Conservation (phyloP, 2,888 invertebrate genomes). For the Epiblema foenella region DNA sequence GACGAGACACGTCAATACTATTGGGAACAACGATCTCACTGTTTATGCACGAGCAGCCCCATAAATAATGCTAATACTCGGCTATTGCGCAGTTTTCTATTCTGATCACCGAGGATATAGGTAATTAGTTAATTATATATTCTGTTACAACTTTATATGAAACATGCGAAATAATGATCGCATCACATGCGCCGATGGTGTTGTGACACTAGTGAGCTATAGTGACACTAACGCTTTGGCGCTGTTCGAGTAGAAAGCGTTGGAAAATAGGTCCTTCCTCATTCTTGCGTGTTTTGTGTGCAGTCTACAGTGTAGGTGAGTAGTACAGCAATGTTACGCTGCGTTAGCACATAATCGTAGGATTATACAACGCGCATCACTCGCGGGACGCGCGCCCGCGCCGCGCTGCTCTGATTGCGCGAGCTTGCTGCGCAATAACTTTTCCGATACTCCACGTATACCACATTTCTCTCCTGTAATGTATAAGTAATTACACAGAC, state of each 20-base stretch:
- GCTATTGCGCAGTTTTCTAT: conserved; percentile 31
- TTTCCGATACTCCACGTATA: conserved; percentile 50
- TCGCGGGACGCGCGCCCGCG: conserved; percentile 54
- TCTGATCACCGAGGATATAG: conserved; percentile 11
- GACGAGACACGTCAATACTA: conserved; percentile 45
- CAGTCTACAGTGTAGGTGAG: conserved; percentile 63
- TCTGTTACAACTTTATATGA: conserved; percentile 1
- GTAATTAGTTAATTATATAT: background rate
- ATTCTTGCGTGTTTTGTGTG: conserved; percentile 65
- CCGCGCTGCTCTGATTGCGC: conserved; percentile 76
- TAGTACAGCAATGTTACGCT: conserved; percentile 66
- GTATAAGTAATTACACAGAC: conserved; percentile 55
- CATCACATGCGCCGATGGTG: conserved; percentile 16
- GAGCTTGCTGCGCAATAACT: conserved; percentile 55
- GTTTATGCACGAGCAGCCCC: conserved; percentile 28
- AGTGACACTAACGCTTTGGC: conserved; percentile 18
- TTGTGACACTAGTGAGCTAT: conserved; percentile 13
- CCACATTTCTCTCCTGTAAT: conserved; percentile 53
- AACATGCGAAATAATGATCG: conserved; percentile 23
- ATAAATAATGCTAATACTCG: conserved; percentile 37
- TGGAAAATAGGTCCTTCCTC: conserved; percentile 66
- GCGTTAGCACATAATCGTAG: conserved; percentile 55
- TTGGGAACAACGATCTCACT: conserved; percentile 45
- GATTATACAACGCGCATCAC: conserved; percentile 68
- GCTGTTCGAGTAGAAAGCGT: conserved; percentile 68